Conservation (phyloP, 2,113 vertebrate species). For the Zootoca vivipara region DNA sequence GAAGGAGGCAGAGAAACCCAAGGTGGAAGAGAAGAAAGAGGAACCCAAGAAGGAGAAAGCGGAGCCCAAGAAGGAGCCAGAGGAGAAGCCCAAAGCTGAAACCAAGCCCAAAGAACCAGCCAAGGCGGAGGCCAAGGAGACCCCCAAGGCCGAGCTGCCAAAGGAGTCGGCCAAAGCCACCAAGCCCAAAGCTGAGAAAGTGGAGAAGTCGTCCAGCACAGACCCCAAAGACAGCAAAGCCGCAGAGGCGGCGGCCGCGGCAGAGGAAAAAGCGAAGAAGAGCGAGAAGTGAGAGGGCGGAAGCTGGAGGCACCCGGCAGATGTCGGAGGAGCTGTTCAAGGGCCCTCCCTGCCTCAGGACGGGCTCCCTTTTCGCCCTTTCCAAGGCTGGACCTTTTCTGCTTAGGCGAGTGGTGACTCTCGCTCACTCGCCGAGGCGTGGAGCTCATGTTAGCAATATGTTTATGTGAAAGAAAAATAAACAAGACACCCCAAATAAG, state of each 20-base stretch:
- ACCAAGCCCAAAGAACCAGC: slow-evolving; percentile 70
- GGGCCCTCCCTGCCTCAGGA: slow-evolving; percentile 18
- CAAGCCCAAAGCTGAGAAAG: slow-evolving; percentile 71
- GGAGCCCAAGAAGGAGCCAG: slow-evolving; percentile 54
- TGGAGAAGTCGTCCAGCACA: slow-evolving; percentile 82
- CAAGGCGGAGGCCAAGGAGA: slow-evolving; percentile 49
- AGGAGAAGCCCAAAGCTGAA: slow-evolving; percentile 65
- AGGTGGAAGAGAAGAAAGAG: slow-evolving; percentile 41
- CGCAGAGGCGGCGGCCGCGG: slow-evolving; percentile 53
- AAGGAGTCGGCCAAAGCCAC: slow-evolving; percentile 34
- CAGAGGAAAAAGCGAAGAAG: slow-evolving; percentile 76
- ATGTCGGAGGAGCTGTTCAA: slow-evolving; percentile 50
- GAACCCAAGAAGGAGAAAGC: slow-evolving; percentile 59
- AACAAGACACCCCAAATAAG: slow-evolving; percentile 7
- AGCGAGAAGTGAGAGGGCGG: slow-evolving; percentile 58
- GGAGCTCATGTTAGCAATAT: slow-evolving; percentile 69
- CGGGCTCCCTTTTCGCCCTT: neutral
- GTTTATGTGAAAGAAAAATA: slow-evolving; percentile 34
- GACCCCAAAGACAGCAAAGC: slow-evolving; percentile 77
- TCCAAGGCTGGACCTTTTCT: slow-evolving; percentile 34
- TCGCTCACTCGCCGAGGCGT: slow-evolving; percentile 9
- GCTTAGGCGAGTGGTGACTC: slow-evolving; percentile 35
- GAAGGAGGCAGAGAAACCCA: slow-evolving; percentile 57
- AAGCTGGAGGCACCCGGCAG: neutral
- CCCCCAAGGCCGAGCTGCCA: slow-evolving; percentile 39